Evolutionary conservation across 1,140 invertebrate genomes (phyloP), one percentile per base, ranked within the genome.

Genomic region (Drosophila ogumai): DNA sequence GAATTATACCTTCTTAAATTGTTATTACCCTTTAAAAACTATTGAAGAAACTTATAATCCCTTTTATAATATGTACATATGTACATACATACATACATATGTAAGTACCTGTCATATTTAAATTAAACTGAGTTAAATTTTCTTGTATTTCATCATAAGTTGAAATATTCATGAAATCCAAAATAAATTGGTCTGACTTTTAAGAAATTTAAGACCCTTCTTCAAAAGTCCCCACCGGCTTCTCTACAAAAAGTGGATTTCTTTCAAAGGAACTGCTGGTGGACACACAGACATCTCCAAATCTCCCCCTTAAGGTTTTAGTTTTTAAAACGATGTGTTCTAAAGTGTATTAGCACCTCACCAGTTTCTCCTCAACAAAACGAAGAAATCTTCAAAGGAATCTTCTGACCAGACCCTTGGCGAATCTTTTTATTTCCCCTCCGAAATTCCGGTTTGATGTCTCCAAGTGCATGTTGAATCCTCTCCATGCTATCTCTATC

Each of bases 391-490:
- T 28, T 28, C 1, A 28, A 28, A 28, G 0, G 25, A 28, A 28
- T 28, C 25, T 28, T 28, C 25, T 28, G 25, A 6, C 25, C 6
- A 28, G 25, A 28, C 25, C 25, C 25, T 28, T 28, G 25, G 25
- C 25, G 25, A 44, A 36, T 28, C 19, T n/a, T 17, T 25, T 6
- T 17, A 64, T 22, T 46, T 32, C 44, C 25, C 59, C 58, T 40
- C 6, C 13, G 0, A 12, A 13, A 68, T 28, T 68, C 46, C 46
- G 59, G 65, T 50, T 65, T n/a, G 28, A 28, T 41, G 28, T 57
- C 22, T 36, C 19, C 55, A 34, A 6, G 17, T 19, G 38, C 60
- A 50, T 40, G 17, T 15, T 1, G 28, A 8, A 43, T 12, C 43
- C 17, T 63, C 22, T 56, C 32, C 8, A 28, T 13, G 7, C 1